A percentile compares a stretch with the other conserved stretches of the same genome.
Conservation (phyloP, 2,113 vertebrate species). For the cat (Felis catus) region F.catus_Fca126_mat1.0 CM031415.1:70264001-70264500, state of each 20-base stretch:
- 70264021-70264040: neutral
- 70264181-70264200: neutral
- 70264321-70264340: neutral
- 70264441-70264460: neutral
- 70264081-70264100: neutral
- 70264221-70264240: neutral
- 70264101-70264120: neutral
- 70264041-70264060: neutral
- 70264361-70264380: neutral
- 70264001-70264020: neutral
- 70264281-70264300: neutral
- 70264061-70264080: neutral
- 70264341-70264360: neutral
- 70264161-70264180: neutral
- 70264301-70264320: neutral
- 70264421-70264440: neutral
- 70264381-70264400: neutral
- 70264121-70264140: neutral
- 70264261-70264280: neutral
- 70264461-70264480: neutral
- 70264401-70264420: neutral
- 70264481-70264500: neutral
- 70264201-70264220: neutral
- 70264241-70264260: neutral
- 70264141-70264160: neutral